Percentiles rank a stretch among this genome's conserved stretches.
These are phyloP conservation scores for Ectobius pallidus DNA, from an alignment of 2,888 invertebrate genomes.

Conservation along the genomic window DNA sequence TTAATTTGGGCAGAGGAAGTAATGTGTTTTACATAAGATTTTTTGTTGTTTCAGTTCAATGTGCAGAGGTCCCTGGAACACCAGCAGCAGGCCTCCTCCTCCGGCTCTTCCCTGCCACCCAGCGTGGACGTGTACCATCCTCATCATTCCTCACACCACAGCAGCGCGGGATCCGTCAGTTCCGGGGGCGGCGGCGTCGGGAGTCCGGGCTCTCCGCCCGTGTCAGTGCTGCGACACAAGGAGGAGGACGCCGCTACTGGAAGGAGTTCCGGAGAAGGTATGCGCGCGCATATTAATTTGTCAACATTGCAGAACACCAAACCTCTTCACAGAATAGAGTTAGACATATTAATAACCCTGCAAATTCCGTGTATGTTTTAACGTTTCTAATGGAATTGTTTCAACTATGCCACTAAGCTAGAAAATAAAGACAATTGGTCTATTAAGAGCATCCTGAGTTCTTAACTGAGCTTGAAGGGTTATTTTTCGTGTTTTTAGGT, in stretches of 20 bases:
- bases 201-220: constrained; percentile 46
- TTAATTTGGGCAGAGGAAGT: too few relatives aligned
- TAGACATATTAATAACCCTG: too few relatives aligned
- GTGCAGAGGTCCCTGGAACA: constrained; percentile 38
- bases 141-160: constrained; percentile 35
- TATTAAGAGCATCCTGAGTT: too few relatives aligned
- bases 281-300: neutral
- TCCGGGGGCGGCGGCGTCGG: constrained; percentile 54
- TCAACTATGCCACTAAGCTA: too few relatives aligned
- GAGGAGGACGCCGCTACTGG: constrained; percentile 61
- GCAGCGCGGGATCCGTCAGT: constrained; percentile 53
- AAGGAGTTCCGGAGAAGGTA: constrained; percentile 48
- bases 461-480: too few relatives aligned
- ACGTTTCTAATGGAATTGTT: too few relatives aligned
- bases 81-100: constrained; percentile 15
- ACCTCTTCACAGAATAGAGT: too few relatives aligned
- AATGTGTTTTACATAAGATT: too few relatives aligned
- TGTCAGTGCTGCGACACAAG: constrained; percentile 44
- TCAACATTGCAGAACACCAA: too few relatives aligned
- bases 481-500: too few relatives aligned
- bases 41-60: constrained; percentile 36
- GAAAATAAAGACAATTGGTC: too few relatives aligned
- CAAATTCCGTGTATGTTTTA: neutral
- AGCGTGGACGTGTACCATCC: constrained; percentile 24
- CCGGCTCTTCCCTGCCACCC: neutral